These are phyloP conservation scores for Psittacula cyanocephala DNA, from an alignment of 2,113 vertebrate genomes.

Conservation along the genomic window DNA sequence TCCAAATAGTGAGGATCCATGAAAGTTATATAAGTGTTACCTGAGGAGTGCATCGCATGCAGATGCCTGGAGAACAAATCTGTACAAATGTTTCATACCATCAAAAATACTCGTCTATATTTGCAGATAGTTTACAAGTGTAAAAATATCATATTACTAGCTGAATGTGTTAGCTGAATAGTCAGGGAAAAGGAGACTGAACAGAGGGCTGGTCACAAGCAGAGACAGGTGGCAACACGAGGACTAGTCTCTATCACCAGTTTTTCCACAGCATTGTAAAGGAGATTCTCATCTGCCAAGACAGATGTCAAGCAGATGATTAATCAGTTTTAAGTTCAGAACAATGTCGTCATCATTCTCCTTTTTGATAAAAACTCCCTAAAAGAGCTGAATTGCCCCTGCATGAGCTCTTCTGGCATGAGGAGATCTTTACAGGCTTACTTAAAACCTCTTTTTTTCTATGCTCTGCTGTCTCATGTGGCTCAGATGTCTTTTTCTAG, in stretches of 20 bases:
- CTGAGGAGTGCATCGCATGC: background rate
- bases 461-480: background rate
- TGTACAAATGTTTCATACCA: background rate
- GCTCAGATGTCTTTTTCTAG: background rate
- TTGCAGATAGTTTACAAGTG: background rate
- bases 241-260: background rate
- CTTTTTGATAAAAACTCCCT: background rate
- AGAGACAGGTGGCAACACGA: background rate
- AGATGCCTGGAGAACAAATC: background rate
- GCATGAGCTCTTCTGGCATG: background rate
- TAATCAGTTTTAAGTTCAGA: background rate
- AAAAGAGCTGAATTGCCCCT: background rate
- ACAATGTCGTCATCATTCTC: background rate
- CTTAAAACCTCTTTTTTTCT: background rate
- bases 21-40: background rate
- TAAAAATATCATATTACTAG: background rate
- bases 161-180: background rate
- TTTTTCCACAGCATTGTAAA: background rate
- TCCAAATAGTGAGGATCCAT: background rate
- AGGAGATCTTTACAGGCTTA: background rate
- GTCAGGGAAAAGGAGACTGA: background rate
- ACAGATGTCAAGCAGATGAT: background rate
- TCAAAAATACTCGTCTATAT: background rate
- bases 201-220: background rate
- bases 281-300: background rate